phyloP scores from a whole-genome alignment of 2,888 invertebrate species.

The Agonopterix arenella region DNA sequence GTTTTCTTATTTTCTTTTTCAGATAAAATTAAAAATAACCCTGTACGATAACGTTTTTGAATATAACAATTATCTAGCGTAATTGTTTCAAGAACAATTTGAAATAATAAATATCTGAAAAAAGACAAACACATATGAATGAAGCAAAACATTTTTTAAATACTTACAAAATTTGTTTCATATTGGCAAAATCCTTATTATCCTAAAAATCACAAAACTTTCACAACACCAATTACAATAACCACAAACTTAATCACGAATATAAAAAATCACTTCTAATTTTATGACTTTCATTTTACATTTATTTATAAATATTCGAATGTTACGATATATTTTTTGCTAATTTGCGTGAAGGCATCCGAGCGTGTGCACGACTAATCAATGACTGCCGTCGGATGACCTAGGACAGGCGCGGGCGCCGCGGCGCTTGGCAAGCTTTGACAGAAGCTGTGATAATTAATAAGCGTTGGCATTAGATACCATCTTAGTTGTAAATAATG shows the following conservation, averaged over 20 bases:
- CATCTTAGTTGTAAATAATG: no score
- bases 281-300: not conserved
- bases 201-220: slow-evolving; percentile 4
- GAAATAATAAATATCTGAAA: no score
- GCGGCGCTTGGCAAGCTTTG: slow-evolving; percentile 9
- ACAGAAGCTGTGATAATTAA: slow-evolving; percentile 6
- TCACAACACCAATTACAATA: slow-evolving; percentile 4
- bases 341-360: slow-evolving; percentile 8
- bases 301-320: not conserved
- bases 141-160: no score
- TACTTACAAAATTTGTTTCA: slow-evolving; percentile 30
- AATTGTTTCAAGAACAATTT: no score
- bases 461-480: not conserved
- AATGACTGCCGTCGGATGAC: slow-evolving; percentile 6
- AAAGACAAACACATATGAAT: no score
- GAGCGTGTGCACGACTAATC: slow-evolving; percentile 4
- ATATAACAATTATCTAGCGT: no score
- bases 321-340: not conserved
- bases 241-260: not conserved
- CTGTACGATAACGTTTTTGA: no score
- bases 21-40: no score
- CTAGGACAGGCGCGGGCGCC: not conserved
- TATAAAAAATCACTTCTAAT: not conserved
- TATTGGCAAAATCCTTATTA: slow-evolving; percentile 15
- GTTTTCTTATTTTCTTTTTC: no score